Evolutionary conservation across 2,113 vertebrate species (phyloP), one percentile per base, ranked within the genome.

Genomic region (Rana temporaria): DNA sequence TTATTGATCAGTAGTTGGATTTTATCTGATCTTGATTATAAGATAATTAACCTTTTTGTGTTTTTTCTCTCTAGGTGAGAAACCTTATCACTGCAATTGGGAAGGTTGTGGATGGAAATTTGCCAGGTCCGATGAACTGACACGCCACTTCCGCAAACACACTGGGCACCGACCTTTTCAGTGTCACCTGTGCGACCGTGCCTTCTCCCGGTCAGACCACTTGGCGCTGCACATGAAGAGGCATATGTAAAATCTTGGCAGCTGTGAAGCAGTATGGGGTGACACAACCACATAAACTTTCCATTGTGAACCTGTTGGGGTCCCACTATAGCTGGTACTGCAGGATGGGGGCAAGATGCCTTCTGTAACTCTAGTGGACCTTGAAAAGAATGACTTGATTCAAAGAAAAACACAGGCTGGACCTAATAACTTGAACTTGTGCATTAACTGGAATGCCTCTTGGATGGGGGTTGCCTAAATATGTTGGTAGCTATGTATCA

Each of bases 11-110:
- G 2, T 16, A 15, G 3, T 16, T 15, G 19, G 12, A 1, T 64
- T 42, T 69, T 3, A 14, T 5, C 24, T 72, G 20, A 63, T 26
- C 17, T 30, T 57, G 24, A 2, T 1, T 32, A 1, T 12, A 18
- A 20, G 55, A 17, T 66, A 55, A 53, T 30, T 68, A 68, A 79
- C 30, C 14, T 62, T 20, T 80, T 65, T 11, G 26, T 53, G 22
- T 34, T 32, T 26, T 71, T 53, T 79, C 68, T 78, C 0, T 62
- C 0, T 84, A 99, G 97, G 97, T 84, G 97, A 99, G 67, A 99
- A 99, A 88, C 97, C 97, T 0, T 99, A 99, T 79, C 97, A 98
- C 87, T 99, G 97, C 92, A 98, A 94, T 85, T 98, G 97, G 97
- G 96, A 98, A 0, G 97, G 96, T 73, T 98, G 97, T 16, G 96